Evolutionary conservation across 92 coral and sea anemone genomes (phyloP), one percentile per base, ranked within the genome.

Genomic region (Epizoanthus rinbou): DNA sequence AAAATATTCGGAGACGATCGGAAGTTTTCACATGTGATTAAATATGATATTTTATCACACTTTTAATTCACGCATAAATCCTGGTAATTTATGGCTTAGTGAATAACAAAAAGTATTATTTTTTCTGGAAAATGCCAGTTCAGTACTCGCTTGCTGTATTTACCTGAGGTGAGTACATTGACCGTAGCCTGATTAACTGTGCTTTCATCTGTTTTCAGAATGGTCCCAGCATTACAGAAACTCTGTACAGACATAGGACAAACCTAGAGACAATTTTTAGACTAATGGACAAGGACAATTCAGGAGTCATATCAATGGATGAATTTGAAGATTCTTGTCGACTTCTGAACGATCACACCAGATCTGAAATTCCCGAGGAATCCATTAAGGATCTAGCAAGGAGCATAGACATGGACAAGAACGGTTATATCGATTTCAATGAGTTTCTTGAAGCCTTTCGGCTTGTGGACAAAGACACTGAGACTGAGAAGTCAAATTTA

Each of bases 381-480:
- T 94, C 97, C 72, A 91, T 91, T 63, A 80, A 88, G 78, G 99
- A 96, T 81, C 74, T 96, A 58, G 99, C 99, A 6, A 83, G 56
- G 81, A 93, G 96, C 66, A 91, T 96, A 73, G 99, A 96, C 84
- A 87, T 94, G 91, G 97, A 96, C 78, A 91, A 96, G 64, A 92
- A 96, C 76, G 99, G 99, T 0, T 81, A 85, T 60, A 96, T 96
- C 41, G 99, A 96, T 85, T 96, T 96, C 76, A 96, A 96, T 53
- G 99, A 96, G 73, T 96, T 96, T 80, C 81, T 96, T 15, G 99
- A 96, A 78, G 99, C 99, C 28, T 96, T 96, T 82, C 85, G 99
- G 71, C 89, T 96, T 33, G 98, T 93, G 23, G 92, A 93, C 84
- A 86, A 78, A 78, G 28, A 78, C 21, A 43, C 35, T 10, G 82